A percentile compares a stretch with the other conserved stretches of the same genome.
Conservation (phyloP, 2,797 vertebrate genomes). For the Malurus splendens region DNA sequence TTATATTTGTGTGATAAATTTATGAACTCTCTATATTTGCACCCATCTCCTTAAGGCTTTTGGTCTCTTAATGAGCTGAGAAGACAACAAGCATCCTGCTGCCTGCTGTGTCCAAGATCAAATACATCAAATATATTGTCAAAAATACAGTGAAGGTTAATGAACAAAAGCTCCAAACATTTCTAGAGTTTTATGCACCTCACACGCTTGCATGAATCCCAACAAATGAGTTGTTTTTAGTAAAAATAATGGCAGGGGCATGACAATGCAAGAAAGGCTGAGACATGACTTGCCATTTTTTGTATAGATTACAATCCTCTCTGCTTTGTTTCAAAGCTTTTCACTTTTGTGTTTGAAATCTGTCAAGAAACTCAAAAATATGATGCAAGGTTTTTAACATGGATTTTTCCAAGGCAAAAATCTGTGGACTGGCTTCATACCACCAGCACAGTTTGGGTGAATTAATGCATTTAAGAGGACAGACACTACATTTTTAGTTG, state of each 20-base stretch:
- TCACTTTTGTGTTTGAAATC: background rate
- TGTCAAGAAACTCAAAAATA: background rate
- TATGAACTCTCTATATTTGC: background rate
- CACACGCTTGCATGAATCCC: background rate
- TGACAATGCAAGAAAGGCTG: background rate
- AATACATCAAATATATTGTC: background rate
- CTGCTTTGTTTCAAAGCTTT: conserved; percentile 8
- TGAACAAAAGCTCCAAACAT: background rate
- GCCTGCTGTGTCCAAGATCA: background rate
- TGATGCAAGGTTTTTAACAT: background rate
- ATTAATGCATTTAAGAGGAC: background rate
- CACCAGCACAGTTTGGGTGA: background rate
- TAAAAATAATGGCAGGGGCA: background rate
- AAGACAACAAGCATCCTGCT: background rate
- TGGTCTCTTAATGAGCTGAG: background rate
- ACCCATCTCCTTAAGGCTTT: background rate
- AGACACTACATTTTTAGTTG: background rate
- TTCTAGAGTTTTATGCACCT: background rate
- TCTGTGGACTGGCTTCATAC: background rate
- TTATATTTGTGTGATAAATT: background rate
- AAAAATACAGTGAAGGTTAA: background rate
- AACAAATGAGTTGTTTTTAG: background rate
- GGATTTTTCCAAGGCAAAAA: background rate
- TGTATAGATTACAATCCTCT: background rate
- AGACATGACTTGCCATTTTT: background rate